Evolutionary conservation across 2,888 invertebrate species (phyloP), one percentile per base, ranked within the genome.

Genomic region (Tinea trinotella): DNA sequence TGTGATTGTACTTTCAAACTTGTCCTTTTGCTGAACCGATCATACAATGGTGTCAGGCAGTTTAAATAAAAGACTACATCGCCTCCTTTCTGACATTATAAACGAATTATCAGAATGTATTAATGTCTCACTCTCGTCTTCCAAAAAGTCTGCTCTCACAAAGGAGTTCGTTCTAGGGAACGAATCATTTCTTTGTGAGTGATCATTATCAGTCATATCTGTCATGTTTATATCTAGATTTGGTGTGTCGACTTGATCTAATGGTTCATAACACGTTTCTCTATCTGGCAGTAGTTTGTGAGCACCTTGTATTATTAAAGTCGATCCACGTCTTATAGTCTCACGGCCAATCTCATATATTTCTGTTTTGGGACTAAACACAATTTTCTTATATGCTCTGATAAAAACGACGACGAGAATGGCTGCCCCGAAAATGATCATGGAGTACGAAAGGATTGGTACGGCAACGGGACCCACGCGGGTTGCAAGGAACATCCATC

Each of bases 401-500:
- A 93, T 83, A 66, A 94, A 90, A 34, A 92, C 88, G 2, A 88
- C 84, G 3, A 90, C 77, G 17, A 95, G 82, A 18, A 90, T 87
- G 49, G 89, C 76, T 2, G 91, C 76, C 0, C 95, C 95, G 55
- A 90, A 75, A 52, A 91, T 72, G 56, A 94, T 92, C 71, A 91
- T 87, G 19, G 92, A 90, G 72, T 93, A 95, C 1, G 91, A 90
- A 53, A 92, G 73, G 10, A 91, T 64, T 0, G 94, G 93, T 13
- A 89, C 91, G 0, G 91, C 89, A 19, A 91, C 74, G 12, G 94
- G 94, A 0, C 90, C 92, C 58, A 95, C 89, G 0, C 93, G 92
- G 1, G 95, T 95, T 12, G 92, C 92, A 44, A 95, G 68, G 74
- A 91, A 95, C 15, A 95, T 89, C 93, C 93, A 94, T 17, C 93